phyloP scores from a whole-genome alignment of 2,888 invertebrate species.

The Drosophila pseudotalamancana region DNA sequence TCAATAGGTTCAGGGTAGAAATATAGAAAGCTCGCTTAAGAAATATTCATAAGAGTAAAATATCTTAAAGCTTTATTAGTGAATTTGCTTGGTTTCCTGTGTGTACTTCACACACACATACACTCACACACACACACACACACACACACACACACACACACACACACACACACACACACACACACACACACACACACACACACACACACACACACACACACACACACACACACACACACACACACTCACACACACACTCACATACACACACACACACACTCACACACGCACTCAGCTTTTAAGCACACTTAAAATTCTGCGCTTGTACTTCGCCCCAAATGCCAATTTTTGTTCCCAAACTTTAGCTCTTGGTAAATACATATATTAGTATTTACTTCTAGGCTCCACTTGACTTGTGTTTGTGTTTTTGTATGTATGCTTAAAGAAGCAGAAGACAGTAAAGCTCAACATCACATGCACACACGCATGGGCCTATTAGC shows the following conservation, averaged over 20 bases:
- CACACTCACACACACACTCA: not conserved
- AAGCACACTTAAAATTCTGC: constrained; percentile 69
- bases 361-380: constrained; percentile 65
- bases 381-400: constrained; percentile 68
- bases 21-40: too few relatives aligned
- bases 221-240: not conserved
- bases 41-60: too few relatives aligned
- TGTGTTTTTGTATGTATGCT: constrained; percentile 5
- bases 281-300: constrained; percentile 5
- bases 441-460: constrained; percentile 11
- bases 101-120: not conserved
- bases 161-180: constrained; percentile 5
- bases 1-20: too few relatives aligned
- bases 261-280: constrained; percentile 12
- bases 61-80: constrained; percentile 11
- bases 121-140: constrained; percentile 11
- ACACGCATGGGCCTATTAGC: constrained; percentile 47
- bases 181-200: too few relatives aligned
- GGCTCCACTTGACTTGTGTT: constrained; percentile 43
- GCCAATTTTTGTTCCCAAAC: constrained; percentile 41
- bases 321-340: constrained; percentile 45
- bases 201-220: not conserved
- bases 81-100: constrained; percentile 19
- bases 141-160: too few relatives aligned
- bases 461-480: constrained; percentile 30